A percentile compares a stretch with the other conserved stretches of the same genome.
These are phyloP conservation scores for Meloidogyne exigua DNA, from an alignment of 1,140 invertebrate genomes.

Conservation along the genomic window DNA sequence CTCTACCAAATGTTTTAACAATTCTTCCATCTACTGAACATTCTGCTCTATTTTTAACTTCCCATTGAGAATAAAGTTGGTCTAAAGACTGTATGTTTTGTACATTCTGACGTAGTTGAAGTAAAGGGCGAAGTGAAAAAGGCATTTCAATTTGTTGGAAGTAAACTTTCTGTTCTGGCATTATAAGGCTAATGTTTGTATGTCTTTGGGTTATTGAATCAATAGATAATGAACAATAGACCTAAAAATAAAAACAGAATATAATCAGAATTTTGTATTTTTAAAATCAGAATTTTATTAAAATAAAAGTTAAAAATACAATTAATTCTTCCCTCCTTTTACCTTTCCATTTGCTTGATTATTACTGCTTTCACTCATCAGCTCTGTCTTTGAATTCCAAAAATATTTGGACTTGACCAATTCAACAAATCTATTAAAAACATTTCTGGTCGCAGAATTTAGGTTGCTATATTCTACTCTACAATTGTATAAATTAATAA, in stretches of 20 bases:
- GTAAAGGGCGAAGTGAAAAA: slow-evolving; percentile 32
- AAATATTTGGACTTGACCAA: slow-evolving; percentile 38
- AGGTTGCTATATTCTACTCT: slow-evolving; percentile 30
- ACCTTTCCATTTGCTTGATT: neutral
- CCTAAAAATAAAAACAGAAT: neutral
- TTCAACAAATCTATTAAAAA: slow-evolving; percentile 25
- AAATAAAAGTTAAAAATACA: too few species aligned
- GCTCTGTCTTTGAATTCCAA: slow-evolving; percentile 36
- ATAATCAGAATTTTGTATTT: neutral
- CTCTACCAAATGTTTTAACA: slow-evolving; percentile 27
- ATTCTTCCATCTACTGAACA: slow-evolving; percentile 26
- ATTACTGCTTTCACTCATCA: neutral
- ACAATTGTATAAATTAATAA: slow-evolving; percentile 40
- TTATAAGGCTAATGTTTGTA: slow-evolving; percentile 33
- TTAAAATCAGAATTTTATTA: neutral
- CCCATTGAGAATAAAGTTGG: neutral
- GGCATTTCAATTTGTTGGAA: slow-evolving; percentile 34
- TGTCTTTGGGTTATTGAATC: slow-evolving; percentile 37
- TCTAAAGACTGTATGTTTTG: slow-evolving; percentile 13
- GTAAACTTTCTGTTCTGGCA: slow-evolving; percentile 28
- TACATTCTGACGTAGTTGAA: neutral
- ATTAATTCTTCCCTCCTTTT: too few species aligned
- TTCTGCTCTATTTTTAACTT: slow-evolving; percentile 21
- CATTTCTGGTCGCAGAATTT: slow-evolving; percentile 19
- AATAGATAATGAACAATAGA: slow-evolving; percentile 26